Base-by-base conservation (phyloP, 2,797 vertebrate genomes). In the Siniperca undulata region DNA sequence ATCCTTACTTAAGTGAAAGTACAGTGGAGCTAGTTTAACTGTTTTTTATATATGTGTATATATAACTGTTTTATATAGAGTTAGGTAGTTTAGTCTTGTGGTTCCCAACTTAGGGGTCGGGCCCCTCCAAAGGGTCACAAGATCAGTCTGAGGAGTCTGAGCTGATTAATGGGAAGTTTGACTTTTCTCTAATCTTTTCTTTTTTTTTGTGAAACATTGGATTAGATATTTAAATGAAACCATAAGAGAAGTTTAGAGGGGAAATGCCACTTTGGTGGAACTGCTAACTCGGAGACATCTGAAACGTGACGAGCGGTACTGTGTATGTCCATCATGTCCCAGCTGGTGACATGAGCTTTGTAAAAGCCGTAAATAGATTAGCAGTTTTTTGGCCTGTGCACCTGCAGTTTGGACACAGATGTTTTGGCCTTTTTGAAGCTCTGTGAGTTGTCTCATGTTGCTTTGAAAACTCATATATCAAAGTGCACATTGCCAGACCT, bases 391-490 rank as follows among this genome's bases (percentile, higher is more conserved):
- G 52, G 42, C 42, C 58, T 19, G 34, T 91, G 84, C 86, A 90
- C 82, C 91, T 92, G 84, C 83, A 74, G 68, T 44, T 67, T 69
- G 81, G 81, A 77, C 86, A 79, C 80, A 83, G 66, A 85, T 79
- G 30, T 84, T 74, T 85, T 56, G 42, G 65, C 34, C 80, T 79
- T 61, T 87, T 86, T 88, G 90, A 88, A 88, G 87, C 87, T 74
- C 52, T 8, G 38, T 5, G 50, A 70, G 36, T 83, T 13, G 38
- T 60, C 59, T 80, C 55, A 7, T 75, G 60, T 74, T 14, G 60
- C 81, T 80, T 78, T 91, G 46, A 88, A 87, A 80, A 55, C 48
- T 66, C 48, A 9, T 1, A 38, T 74, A 64, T 85, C 67, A 86
- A 81, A 84, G 74, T 48, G 17, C 55, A 58, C 20, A 30, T 36